Evolutionary conservation across 2,113 vertebrate genomes (phyloP), one percentile per base, ranked within the genome.

Genomic region (Arenaria interpres): DNA sequence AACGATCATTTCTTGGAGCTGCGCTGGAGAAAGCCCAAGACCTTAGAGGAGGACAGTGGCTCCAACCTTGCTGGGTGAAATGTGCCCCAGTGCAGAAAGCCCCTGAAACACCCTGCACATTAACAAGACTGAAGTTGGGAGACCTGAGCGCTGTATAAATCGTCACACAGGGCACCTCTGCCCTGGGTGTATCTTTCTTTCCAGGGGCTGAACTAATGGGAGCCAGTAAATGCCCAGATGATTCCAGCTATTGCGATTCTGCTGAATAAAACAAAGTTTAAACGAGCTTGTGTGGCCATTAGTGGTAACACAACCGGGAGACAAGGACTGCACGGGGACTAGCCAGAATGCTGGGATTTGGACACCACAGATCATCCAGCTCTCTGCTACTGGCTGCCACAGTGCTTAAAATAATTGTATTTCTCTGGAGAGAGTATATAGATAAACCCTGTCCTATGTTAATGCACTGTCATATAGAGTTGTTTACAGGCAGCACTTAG

Each of bases 401-500:
- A 6, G 60, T 14, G 32, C 71, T 87, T 82, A 69, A 81, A 92
- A 72, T 68, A 89, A 84, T 37, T 72, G 43, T 54, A 90, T 39
- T 79, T 51, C 67, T 78, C 86, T 67, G 39, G 57, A 84, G 57
- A 68, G 33, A 63, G 66, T 41, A 56, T 69, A 82, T 8, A 91
- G 86, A 93, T 68, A 89, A 96, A 95, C 84, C 82, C 73, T 63
- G 24, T 73, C 77, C 50, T 89, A 14, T 66, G 66, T 89, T 88
- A 95, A 91, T 82, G 66, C 69, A 72, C 69, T 7, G 2, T 89
- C 86, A 85, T 85, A 96, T 74, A 82, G 81, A 97, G 93, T 45
- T 90, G 87, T 92, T 97, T 93, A 90, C 85, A 95, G 57, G 85
- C 86, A 81, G 69, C 76, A 92, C 74, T 97, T 89, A 91, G 89